phyloP scores from a whole-genome alignment of 2,113 vertebrate species.

The Pedionomus torquatus region DNA sequence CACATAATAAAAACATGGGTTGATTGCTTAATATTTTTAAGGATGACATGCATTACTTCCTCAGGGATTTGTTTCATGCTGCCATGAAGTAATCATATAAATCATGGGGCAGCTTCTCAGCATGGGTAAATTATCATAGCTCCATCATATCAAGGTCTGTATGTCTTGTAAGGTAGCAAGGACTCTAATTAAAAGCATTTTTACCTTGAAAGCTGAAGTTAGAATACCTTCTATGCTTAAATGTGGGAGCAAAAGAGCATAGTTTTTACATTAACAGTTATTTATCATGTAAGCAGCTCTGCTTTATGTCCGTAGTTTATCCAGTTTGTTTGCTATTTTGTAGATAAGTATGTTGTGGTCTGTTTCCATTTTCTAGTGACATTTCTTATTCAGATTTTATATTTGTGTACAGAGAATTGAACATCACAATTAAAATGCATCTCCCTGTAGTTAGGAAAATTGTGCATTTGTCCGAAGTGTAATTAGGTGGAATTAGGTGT shows the following conservation, averaged over 20 bases:
- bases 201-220: slow-evolving; percentile 31
- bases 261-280: neutral
- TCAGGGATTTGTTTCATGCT: slow-evolving; percentile 44
- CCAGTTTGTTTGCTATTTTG: neutral
- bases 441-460: neutral
- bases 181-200: slow-evolving; percentile 38
- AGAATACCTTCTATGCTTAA: slow-evolving; percentile 4
- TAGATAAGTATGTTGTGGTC: neutral
- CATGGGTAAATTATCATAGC: neutral
- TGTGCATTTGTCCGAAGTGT: neutral
- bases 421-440: neutral
- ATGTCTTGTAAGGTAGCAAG: neutral
- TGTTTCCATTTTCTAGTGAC: neutral
- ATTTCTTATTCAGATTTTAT: neutral
- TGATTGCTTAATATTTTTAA: slow-evolving; percentile 67
- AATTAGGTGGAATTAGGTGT: slow-evolving; percentile 31
- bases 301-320: neutral
- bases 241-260: neutral
- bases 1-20: slow-evolving; percentile 42
- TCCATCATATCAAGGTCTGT: neutral
- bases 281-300: neutral
- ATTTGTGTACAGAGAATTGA: neutral
- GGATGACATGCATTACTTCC: slow-evolving; percentile 43
- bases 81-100: slow-evolving; percentile 35
- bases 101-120: slow-evolving; percentile 25